phyloP scores from a whole-genome alignment of 1,140 invertebrate species.

The Lysiphlebus fabarum region DNA sequence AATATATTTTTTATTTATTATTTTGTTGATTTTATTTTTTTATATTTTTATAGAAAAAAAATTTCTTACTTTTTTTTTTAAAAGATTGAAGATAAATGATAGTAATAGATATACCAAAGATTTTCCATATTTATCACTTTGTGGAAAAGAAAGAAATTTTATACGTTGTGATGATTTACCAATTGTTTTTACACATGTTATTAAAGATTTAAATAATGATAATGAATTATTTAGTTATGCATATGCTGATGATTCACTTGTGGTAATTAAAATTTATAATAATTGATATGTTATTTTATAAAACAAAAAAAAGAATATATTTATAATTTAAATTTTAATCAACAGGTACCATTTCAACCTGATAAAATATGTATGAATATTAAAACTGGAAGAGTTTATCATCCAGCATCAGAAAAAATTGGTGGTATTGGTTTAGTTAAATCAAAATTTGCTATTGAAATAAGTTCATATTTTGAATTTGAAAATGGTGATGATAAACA shows the following conservation, averaged over 20 bases:
- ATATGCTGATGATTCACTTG: slow-evolving; percentile 72
- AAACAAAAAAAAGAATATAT: slow-evolving; percentile 2
- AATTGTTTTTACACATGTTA: slow-evolving; percentile 84
- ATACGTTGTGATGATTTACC: slow-evolving; percentile 92
- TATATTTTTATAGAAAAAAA: slow-evolving; percentile 74
- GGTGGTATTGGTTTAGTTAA: slow-evolving; percentile 82
- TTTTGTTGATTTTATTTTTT: slow-evolving; percentile 34
- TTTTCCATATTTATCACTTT: slow-evolving; percentile 90
- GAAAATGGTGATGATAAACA: slow-evolving; percentile 64
- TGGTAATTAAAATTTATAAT: slow-evolving; percentile 34
- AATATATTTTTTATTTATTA: slow-evolving; percentile 14
- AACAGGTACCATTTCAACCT: slow-evolving; percentile 70
- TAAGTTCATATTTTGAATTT: slow-evolving; percentile 83
- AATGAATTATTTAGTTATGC: slow-evolving; percentile 68
- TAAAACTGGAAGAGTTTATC: slow-evolving; percentile 83
- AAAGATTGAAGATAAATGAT: slow-evolving; percentile 72
- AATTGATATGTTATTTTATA: neutral
- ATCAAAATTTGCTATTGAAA: slow-evolving; percentile 85
- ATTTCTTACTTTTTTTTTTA: slow-evolving; percentile 94
- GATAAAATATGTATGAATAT: slow-evolving; percentile 83
- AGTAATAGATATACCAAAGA: slow-evolving; percentile 72
- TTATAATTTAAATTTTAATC: slow-evolving; percentile 65
- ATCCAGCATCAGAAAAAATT: slow-evolving; percentile 72
- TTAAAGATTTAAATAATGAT: slow-evolving; percentile 44
- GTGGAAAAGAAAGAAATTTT: slow-evolving; percentile 89